Percentiles rank a stretch among this genome's conserved stretches.
phyloP scores from a whole-genome alignment of 2,888 invertebrate genomes.

The Deroplatys truncata region DNA sequence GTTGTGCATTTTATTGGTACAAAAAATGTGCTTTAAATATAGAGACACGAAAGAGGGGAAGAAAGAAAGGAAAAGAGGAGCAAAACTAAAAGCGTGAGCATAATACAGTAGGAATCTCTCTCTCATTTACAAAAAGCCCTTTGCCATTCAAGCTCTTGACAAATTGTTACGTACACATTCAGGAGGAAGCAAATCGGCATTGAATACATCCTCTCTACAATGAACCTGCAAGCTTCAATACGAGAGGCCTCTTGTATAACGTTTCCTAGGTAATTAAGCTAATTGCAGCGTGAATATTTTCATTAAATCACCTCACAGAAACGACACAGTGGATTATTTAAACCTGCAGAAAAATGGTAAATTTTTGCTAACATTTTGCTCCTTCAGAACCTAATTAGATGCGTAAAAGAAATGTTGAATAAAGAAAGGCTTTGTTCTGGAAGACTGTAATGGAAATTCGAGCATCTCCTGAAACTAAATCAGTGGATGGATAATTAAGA shows the following conservation, averaged over 20 bases:
- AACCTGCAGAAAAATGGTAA: not conserved
- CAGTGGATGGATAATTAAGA: not conserved
- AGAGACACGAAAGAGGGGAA: not conserved
- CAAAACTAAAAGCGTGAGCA: not conserved
- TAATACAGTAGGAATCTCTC: not conserved
- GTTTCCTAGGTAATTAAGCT: not conserved
- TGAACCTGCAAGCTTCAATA: not conserved
- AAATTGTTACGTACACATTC: not conserved
- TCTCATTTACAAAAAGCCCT: not conserved
- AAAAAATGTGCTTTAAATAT: not conserved
- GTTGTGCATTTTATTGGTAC: not conserved
- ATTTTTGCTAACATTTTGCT: not conserved
- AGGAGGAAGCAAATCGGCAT: not conserved
- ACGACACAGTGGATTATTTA: not conserved
- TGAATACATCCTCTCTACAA: not conserved
- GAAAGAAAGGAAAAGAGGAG: not conserved
- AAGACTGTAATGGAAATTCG: not conserved
- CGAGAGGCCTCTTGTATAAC: not conserved
- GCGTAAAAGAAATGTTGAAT: not conserved
- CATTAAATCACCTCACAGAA: not conserved
- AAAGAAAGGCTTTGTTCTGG: not conserved
- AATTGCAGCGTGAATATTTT: not conserved
- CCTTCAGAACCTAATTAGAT: not conserved
- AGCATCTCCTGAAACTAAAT: not conserved
- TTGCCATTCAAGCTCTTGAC: not conserved